phyloP scores from a whole-genome alignment of 2,797 vertebrate genomes.

The Xerus rutilus region DNA sequence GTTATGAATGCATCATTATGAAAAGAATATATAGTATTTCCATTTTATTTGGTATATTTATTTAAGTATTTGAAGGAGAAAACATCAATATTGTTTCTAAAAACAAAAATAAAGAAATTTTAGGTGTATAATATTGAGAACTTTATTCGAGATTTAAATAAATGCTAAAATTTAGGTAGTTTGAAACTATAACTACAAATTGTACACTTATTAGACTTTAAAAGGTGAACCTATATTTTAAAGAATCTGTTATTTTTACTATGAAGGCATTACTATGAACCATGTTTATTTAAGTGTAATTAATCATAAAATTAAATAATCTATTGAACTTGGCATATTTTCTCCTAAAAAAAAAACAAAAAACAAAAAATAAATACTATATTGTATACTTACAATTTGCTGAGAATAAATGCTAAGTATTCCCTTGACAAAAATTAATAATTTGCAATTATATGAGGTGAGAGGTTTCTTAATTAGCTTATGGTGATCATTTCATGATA shows the following conservation, averaged over 20 bases:
- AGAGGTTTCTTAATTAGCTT: background rate
- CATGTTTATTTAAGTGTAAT: background rate
- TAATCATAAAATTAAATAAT: background rate
- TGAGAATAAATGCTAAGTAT: background rate
- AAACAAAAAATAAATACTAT: too few relatives aligned
- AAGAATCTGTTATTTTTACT: conserved; percentile 29
- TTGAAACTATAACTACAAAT: background rate
- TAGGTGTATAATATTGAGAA: background rate
- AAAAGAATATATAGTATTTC: background rate
- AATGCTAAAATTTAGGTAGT: conserved; percentile 10
- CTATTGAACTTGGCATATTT: background rate
- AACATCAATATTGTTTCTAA: background rate
- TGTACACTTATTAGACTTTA: background rate
- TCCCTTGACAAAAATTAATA: background rate
- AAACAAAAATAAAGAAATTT: conserved; percentile 30
- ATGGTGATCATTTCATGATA: background rate
- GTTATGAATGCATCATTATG: background rate
- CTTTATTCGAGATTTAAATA: conserved; percentile 15
- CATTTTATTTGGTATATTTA: background rate
- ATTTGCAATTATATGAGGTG: background rate
- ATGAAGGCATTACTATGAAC: background rate
- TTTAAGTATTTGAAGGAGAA: conserved; percentile 33
- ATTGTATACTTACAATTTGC: too few relatives aligned
- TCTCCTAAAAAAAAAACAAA: background rate
- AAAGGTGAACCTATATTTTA: conserved; percentile 13